Evolutionary conservation across 2,113 vertebrate genomes (phyloP).

Genomic region (Psephotus haematonotus): DNA sequence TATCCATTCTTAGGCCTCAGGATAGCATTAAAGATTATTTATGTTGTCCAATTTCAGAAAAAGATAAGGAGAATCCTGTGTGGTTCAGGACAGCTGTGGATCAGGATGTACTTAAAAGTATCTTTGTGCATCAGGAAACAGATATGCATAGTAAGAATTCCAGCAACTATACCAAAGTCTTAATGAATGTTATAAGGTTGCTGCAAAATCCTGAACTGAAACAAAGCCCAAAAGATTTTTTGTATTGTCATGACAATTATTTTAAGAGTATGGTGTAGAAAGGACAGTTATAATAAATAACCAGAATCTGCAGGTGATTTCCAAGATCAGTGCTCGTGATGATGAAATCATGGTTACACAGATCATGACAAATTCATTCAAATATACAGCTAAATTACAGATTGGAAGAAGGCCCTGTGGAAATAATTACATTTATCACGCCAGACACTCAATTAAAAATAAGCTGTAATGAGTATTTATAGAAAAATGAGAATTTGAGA

Average conservation of each 20-base stretch:
- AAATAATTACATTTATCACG: not conserved
- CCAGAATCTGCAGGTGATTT: not conserved
- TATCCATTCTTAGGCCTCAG: not conserved
- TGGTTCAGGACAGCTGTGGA: not conserved
- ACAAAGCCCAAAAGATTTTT: not conserved
- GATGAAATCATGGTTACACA: not conserved
- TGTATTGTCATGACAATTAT: not conserved
- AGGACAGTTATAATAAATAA: not conserved
- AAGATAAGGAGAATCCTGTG: accelerated
- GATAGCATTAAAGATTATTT: not conserved
- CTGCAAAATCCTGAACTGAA: not conserved
- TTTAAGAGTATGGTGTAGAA: not conserved
- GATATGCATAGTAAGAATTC: accelerated
- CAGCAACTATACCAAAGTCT: not conserved
- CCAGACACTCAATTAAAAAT: not conserved
- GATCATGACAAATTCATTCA: not conserved
- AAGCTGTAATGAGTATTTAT: not conserved
- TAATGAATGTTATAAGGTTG: not conserved
- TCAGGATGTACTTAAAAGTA: not conserved
- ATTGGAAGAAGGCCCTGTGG: not conserved
- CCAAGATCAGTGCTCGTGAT: not conserved
- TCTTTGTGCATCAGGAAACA: not conserved
- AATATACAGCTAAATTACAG: not conserved
- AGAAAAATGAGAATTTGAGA: not conserved
- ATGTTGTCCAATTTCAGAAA: not conserved